A percentile compares a stretch with the other conserved stretches of the same genome.
These are phyloP conservation scores for Marasmarcha lunaedactyla DNA, from an alignment of 2,888 invertebrate species.

Conservation along the genomic window DNA sequence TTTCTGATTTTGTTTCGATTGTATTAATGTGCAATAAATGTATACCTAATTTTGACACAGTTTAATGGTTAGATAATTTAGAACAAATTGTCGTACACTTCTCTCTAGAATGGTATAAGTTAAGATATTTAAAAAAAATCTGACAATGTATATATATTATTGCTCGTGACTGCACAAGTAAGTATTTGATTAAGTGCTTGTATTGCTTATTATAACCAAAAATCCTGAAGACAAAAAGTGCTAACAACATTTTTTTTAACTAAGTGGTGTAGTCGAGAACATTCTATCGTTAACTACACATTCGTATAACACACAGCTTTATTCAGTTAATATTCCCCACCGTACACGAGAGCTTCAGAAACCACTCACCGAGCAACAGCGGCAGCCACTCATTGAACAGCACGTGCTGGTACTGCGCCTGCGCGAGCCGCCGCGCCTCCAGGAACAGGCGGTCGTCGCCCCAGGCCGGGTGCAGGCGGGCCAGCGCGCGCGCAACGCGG, in stretches of 20 bases:
- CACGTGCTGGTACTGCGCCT: slow-evolving; percentile 83
- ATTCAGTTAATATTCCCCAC: too few species aligned
- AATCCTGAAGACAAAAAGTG: too few species aligned
- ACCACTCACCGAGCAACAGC: slow-evolving; percentile 79
- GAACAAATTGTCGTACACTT: too few species aligned
- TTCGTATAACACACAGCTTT: too few species aligned
- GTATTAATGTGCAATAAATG: slow-evolving; percentile 3
- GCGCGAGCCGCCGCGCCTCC: slow-evolving; percentile 79
- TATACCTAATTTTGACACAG: slow-evolving; percentile 3
- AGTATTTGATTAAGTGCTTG: neutral
- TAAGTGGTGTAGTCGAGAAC: too few species aligned
- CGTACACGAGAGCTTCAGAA: too few species aligned
- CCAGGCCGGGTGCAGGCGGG: slow-evolving; percentile 79
- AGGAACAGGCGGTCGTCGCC: slow-evolving; percentile 79
- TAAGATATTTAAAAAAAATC: neutral
- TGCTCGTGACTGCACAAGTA: slow-evolving; percentile 3
- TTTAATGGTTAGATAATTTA: slow-evolving; percentile 3
- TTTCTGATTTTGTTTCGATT: slow-evolving; percentile 3
- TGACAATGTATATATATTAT: slow-evolving; percentile 3
- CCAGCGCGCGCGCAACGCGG: slow-evolving; percentile 74
- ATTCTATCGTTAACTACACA: too few species aligned
- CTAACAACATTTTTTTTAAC: too few species aligned
- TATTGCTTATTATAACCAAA: too few species aligned
- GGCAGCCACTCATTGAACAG: slow-evolving; percentile 87
- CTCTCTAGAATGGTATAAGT: too few species aligned